Evolutionary conservation across 2,888 invertebrate genomes (phyloP), one percentile per base, ranked within the genome.

Genomic region (Caenorhabditis angaria): DNA sequence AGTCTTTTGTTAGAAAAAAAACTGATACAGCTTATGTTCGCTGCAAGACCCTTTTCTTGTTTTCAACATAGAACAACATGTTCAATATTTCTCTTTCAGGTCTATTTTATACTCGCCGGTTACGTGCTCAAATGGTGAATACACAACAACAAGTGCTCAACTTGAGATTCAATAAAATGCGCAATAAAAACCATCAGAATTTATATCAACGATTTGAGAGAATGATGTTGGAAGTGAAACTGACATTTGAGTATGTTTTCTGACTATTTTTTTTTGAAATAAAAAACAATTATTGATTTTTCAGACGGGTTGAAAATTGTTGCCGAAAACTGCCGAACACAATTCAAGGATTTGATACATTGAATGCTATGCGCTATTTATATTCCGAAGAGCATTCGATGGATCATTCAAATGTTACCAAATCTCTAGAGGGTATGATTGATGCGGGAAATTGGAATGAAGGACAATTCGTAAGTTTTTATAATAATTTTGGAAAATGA

Each of bases 401-500:
- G 66, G 48, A 59, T 0, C 57, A 66, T 35, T 53, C 0, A 54
- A 62, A 25, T 29, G 20, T 1, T n/a, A 69, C 66, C 14, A 54
- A 51, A 8, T 22, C n/a, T 14, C 51, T 74, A 29, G 25, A 74
- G 28, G 55, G 32, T 18, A 74, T 69, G 69, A 70, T 74, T 25
- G 69, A 74, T 50, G 47, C 61, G 4, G 65, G 65, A 5, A 74
- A 74, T 28, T 74, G 74, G 74, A 74, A 74, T 25, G 74, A 74
- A 22, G 69, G 69, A 29, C 61, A 74, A 10, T 74, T 57, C 53
- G 62, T 62, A n/a, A 62, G 54, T 51, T 24, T 48, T 48, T 48
- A 10, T 48, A 4, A 20, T 48, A n/a, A n/a, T 48, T 48, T 48
- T 48, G 10, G 10, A 24, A 51, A 8, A n/a, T n/a, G n/a, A n/a